phyloP scores from a whole-genome alignment of 2,113 vertebrate species.

The Channa maculata region DNA sequence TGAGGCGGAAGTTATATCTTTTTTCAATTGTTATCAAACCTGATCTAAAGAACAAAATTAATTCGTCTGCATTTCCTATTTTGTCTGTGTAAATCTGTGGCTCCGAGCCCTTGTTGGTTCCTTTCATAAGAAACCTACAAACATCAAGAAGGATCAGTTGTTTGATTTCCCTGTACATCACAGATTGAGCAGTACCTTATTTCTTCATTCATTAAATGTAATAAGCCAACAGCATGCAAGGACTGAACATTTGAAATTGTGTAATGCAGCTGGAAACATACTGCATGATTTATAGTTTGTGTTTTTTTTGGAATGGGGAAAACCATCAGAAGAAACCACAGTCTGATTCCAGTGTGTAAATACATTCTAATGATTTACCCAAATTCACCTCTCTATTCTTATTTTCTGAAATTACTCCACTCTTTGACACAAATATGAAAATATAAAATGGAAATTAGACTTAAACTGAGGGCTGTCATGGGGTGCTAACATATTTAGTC shows the following conservation, averaged over 20 bases:
- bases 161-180: background rate
- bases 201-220: background rate
- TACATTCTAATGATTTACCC: background rate
- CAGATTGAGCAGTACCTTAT: background rate
- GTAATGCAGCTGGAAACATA: constrained; percentile 11
- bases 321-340: constrained; percentile 6
- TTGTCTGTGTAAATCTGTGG: background rate
- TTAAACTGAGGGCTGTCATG: background rate
- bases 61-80: background rate
- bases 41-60: constrained; percentile 1
- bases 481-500: background rate
- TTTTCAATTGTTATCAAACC: background rate
- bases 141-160: background rate
- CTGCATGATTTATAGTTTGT: constrained; percentile 18
- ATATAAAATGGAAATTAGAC: background rate
- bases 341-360: constrained; percentile 13
- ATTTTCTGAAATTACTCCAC: background rate
- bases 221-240: constrained; percentile 23
- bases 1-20: background rate
- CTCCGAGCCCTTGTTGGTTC: background rate
- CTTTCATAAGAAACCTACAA: too few species aligned
- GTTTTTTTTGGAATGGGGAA: background rate
- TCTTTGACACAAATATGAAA: too few species aligned
- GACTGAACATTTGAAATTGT: background rate
- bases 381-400: background rate